Percentiles rank a stretch among this genome's conserved stretches.
These are phyloP conservation scores for Vulpes lagopus DNA, from an alignment of 2,113 vertebrate genomes.

Conservation along the genomic window DNA sequence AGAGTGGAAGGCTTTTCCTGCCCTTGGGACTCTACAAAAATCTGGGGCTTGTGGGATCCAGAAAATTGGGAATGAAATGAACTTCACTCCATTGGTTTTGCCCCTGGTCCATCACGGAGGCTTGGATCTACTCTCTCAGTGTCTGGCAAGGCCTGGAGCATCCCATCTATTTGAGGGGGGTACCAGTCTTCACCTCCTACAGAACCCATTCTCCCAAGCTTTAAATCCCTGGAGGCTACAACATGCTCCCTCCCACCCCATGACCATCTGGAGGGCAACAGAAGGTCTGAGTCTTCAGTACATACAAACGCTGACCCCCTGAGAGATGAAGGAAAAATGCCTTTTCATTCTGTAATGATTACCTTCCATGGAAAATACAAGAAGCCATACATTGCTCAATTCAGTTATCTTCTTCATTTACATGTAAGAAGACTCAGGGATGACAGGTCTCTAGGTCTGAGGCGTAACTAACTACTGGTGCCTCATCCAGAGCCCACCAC, in stretches of 20 bases:
- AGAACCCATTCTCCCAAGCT: not conserved
- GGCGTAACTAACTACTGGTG: accelerated
- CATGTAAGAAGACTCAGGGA: not conserved
- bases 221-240: not conserved
- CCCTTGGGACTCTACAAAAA: not conserved
- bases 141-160: not conserved
- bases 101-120: accelerated
- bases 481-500: not conserved
- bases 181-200: not conserved
- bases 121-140: accelerated
- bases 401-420: not conserved
- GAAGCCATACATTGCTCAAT: not conserved
- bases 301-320: not conserved
- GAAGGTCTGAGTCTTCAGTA: not conserved
- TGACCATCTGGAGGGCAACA: not conserved
- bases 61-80: not conserved
- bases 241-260: not conserved
- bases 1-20: not conserved
- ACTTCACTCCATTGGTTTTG: not conserved
- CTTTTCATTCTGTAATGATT: not conserved
- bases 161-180: not conserved
- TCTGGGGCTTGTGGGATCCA: not conserved
- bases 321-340: not conserved
- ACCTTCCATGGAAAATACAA: not conserved
- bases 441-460: not conserved